A percentile compares a stretch with the other conserved stretches of the same genome.
Evolutionary conservation across 2,797 vertebrate genomes (phyloP).

Genomic region (Calcarius lapponicus): DNA sequence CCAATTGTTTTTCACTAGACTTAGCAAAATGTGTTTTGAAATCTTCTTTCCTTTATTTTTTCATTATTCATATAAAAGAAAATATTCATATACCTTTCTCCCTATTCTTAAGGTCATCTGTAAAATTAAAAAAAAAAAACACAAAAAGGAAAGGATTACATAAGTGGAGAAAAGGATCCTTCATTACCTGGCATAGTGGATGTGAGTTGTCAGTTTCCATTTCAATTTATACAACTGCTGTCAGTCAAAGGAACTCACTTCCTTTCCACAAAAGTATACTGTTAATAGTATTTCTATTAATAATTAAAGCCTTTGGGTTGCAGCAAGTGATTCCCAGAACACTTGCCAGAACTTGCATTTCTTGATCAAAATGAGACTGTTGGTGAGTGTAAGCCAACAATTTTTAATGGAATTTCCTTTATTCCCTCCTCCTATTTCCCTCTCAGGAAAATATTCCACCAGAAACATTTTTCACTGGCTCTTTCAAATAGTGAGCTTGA

Average conservation of each 20-base stretch:
- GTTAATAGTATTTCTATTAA: not conserved
- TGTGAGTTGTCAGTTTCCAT: not conserved
- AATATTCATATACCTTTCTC: not conserved
- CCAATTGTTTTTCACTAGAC: not conserved
- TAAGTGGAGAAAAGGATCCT: not conserved
- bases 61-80: not conserved
- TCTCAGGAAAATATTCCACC: constrained; percentile 20
- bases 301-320: not conserved
- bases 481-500: constrained; percentile 30
- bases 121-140: not conserved
- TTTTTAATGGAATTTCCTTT: constrained; percentile 10
- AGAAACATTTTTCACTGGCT: constrained; percentile 11
- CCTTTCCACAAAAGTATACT: not conserved
- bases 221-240: not conserved
- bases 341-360: not conserved
- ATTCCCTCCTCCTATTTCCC: not conserved
- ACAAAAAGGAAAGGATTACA: not conserved
- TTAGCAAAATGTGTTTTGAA: not conserved
- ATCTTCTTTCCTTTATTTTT: not conserved
- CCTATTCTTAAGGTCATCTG: not conserved
- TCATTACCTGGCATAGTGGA: not conserved
- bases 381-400: not conserved
- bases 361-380: not conserved
- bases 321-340: not conserved
- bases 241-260: not conserved